phyloP scores from a whole-genome alignment of 2,888 invertebrate species.

The Melinaea marsaeus region DNA sequence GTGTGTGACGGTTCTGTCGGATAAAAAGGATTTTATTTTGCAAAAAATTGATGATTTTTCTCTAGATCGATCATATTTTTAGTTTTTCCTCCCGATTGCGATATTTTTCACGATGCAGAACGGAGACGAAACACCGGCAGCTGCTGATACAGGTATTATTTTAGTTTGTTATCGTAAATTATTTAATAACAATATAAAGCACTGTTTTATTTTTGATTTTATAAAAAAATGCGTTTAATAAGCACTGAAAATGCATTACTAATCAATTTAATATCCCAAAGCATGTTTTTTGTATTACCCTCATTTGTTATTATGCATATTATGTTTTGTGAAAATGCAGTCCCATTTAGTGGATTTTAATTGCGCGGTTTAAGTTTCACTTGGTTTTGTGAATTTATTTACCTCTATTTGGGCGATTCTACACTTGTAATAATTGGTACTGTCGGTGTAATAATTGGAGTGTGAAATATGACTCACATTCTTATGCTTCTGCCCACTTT shows the following conservation, averaged over 20 bases:
- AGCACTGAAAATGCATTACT: constrained; percentile 26
- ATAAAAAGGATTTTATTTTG: constrained; percentile 60
- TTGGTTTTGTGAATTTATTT: constrained; percentile 65
- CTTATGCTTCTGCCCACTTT: constrained; percentile 54
- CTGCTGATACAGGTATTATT: constrained; percentile 65
- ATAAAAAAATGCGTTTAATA: constrained; percentile 36
- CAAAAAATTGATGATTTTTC: constrained; percentile 63
- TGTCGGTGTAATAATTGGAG: constrained; percentile 73
- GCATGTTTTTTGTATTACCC: constrained; percentile 60
- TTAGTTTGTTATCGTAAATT: constrained; percentile 57
- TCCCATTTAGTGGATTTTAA: constrained; percentile 37
- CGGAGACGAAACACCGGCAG: constrained; percentile 66
- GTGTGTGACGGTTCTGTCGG: constrained; percentile 75
- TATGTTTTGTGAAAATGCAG: constrained; percentile 33
- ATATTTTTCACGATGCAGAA: constrained; percentile 68
- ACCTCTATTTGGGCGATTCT: constrained; percentile 63
- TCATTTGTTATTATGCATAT: constrained; percentile 38
- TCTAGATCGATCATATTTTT: constrained; percentile 53
- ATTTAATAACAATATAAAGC: constrained; percentile 55
- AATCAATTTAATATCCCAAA: constrained; percentile 28
- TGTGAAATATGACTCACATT: constrained; percentile 74
- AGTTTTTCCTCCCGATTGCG: constrained; percentile 59
- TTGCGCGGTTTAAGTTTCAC: constrained; percentile 48
- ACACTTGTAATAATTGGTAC: constrained; percentile 66
- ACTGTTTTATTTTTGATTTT: constrained; percentile 54